Base-by-base conservation (phyloP, 2,888 invertebrate genomes). In the Pterostichus madidus region DNA sequence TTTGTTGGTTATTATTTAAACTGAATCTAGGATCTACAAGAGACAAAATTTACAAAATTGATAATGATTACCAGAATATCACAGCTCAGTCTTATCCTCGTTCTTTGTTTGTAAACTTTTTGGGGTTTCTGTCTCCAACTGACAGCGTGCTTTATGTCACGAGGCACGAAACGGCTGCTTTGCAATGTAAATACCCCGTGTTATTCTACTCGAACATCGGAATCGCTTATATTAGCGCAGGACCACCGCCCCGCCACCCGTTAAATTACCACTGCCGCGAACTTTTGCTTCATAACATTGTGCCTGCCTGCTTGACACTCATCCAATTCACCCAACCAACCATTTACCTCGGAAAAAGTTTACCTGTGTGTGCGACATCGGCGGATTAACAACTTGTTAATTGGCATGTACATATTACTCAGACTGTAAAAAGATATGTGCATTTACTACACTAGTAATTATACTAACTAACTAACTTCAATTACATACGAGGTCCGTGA, bases 131-230 rank as follows among this genome's bases (percentile, higher is more conserved):
- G 64, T 10, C 32, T 11, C 61, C 4, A 56, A 1, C 17, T 7
- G 15, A 17, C 56, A 15, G 56, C 56, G 49, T 49, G 39, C 39
- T 17, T 3, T 13, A 53, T 24, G 31, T 31, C 17, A 32, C 13
- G 64, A 5, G 13, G 8, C 10, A 17, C 56, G 6, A 2, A 17
- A 64, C 39, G 13, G 64, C 39, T 39, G 32, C 13, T 64, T 64
- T 64, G 64, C 64, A 64, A 39, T 64, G 64, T 64, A 64, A 64
- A 64, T 64, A 64, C 17, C 35, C 5, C 15, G 39, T 64, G 64
- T 64, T 64, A 64, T 64, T 64, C 35, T 64, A 56, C 56, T 15
- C 39, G 13, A 64, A 64, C 64, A 64, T 39, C 13, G 64, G 39
- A 64, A 64, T 64, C 59, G 59, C 59, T 59, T 31, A 59, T 59